phyloP scores from a whole-genome alignment of 2,797 vertebrate genomes.

The Sebastes wilsoni region DNA sequence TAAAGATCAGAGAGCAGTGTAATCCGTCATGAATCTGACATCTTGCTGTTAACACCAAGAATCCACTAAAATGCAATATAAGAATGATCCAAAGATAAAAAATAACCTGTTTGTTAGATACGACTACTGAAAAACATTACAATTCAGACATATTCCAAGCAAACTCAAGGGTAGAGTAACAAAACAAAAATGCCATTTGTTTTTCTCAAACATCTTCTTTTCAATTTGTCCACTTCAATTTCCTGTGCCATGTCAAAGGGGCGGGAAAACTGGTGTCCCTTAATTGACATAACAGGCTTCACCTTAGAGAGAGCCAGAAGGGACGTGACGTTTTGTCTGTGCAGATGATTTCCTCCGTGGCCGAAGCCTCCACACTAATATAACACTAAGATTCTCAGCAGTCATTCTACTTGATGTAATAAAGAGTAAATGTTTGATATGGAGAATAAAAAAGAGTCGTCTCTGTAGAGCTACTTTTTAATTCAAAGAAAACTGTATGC shows the following conservation, averaged over 20 bases:
- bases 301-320: background rate
- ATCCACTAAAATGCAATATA: background rate
- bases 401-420: background rate
- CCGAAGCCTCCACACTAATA: background rate
- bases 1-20: constrained; percentile 24
- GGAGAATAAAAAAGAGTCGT: background rate
- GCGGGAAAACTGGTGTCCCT: background rate
- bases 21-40: constrained; percentile 21
- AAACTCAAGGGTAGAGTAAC: background rate
- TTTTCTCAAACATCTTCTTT: constrained; percentile 4
- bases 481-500: background rate
- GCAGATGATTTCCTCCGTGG: constrained; percentile 10
- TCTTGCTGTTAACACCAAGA: background rate
- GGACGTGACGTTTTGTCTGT: constrained; percentile 6
- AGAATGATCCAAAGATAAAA: constrained; percentile 4
- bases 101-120: background rate
- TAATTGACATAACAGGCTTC: constrained; percentile 6
- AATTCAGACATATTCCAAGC: background rate
- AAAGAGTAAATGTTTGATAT: background rate
- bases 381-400: background rate
- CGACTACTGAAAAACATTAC: background rate
- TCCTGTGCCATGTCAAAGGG: constrained; percentile 19
- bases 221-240: constrained; percentile 26
- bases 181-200: background rate
- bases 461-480: background rate